Base-by-base conservation (phyloP, 1,140 invertebrate species). In the Oedothorax gibbosus region DNA sequence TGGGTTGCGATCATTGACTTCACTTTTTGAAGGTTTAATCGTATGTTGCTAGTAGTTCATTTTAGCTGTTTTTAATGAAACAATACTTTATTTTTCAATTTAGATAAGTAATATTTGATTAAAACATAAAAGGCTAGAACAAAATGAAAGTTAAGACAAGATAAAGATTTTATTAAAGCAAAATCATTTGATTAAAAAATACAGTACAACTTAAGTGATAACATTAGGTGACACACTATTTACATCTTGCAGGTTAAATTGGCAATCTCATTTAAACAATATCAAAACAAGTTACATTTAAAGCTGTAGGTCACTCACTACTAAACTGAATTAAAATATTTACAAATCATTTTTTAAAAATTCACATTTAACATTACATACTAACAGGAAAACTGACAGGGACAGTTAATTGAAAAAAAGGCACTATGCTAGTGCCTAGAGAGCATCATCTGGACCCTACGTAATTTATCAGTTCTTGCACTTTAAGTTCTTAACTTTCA, bases 401-500 rank as follows among this genome's bases (percentile, higher is more conserved):
- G 15, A 8, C 14, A 75, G 54, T 57, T 75, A 53, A 75, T 35
- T 57, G 20, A 50, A 50, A 57, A 35, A 35, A 35, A 35, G 18
- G 51, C 20, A 75, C 54, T 60, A 75, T 72, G 50, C 69, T 62
- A 75, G 20, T 60, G 54, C 20, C 51, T 75, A 75, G 72, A 75
- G 72, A 75, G 72, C 72, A 60, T 57, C 15, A 35, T 75, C 54
- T 75, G 72, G 72, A 57, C 72, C 72, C 54, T 75, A 75, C 20
- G n/a, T 21, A 53, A 18, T 71, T 71, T 71, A 53, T 21, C 20
- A 21, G 14, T 66, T 66, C n/a, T 60, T 60, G n/a, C 57, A 11
- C 49, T 51, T 53, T 71, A 18, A n/a, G 20, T 54, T 53, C 35
- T 35, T 35, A 35, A 35, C 35, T 35, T 35, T 35, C 35, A 35